phyloP scores from a whole-genome alignment of 2,888 invertebrate genomes.

The Xiphydria camelus region DNA sequence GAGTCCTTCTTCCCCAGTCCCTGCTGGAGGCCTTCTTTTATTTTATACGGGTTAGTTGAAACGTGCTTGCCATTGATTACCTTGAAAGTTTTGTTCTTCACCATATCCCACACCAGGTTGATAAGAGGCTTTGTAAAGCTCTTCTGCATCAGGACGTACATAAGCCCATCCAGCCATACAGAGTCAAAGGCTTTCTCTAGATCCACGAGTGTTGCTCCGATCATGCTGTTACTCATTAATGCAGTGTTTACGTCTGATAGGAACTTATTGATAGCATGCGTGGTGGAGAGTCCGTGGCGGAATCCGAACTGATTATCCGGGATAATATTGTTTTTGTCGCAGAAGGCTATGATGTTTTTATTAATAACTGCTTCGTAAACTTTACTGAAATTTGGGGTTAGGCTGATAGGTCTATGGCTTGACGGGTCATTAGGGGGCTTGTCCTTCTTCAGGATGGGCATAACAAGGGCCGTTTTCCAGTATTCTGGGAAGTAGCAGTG shows the following conservation, averaged over 20 bases:
- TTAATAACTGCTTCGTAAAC: neutral
- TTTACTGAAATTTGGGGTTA: neutral
- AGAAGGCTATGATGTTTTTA: neutral
- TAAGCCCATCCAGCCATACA: conserved; percentile 2
- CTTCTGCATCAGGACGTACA: no score
- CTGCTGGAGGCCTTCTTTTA: neutral
- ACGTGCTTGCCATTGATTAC: no score
- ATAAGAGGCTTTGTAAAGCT: no score
- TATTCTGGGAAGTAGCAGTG: neutral
- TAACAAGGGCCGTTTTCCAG: neutral
- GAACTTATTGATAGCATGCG: neutral
- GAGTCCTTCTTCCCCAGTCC: neutral
- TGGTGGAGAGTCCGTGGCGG: neutral
- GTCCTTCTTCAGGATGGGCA: neutral
- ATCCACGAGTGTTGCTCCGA: neutral
- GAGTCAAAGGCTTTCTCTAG: neutral
- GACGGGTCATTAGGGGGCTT: neutral
- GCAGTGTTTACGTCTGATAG: neutral
- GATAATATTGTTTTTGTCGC: neutral
- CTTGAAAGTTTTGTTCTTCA: no score
- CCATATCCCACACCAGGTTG: no score
- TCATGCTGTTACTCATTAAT: neutral
- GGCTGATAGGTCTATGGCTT: neutral
- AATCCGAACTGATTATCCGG: neutral
- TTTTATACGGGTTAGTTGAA: no score